Conservation (phyloP, 2,797 vertebrate species). For the Mustela erminea region DNA sequence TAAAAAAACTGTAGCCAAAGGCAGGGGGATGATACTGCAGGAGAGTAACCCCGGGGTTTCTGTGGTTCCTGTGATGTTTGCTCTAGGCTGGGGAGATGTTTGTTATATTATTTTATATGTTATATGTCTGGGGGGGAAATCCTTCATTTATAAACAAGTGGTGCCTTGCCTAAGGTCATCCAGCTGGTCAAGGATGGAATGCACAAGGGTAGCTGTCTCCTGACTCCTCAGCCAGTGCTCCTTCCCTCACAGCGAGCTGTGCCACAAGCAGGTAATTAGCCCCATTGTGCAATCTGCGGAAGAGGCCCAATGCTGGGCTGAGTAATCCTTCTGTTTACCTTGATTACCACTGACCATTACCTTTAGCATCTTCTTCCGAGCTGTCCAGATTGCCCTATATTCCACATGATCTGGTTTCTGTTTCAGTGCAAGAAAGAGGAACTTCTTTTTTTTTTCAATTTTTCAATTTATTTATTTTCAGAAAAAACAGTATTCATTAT, state of each 20-base stretch:
- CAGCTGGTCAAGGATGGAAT: neutral
- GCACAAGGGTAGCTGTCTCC: no score
- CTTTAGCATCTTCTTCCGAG: neutral
- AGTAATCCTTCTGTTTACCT: neutral
- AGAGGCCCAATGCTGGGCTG: neutral
- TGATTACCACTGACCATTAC: neutral
- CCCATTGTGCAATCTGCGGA: neutral
- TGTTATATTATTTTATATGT: neutral
- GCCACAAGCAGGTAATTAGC: neutral
- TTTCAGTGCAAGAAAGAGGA: neutral
- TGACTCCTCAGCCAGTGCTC: neutral
- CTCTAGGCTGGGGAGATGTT: neutral
- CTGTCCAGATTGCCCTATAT: neutral
- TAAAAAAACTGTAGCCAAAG: neutral
- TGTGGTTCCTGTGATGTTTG: neutral
- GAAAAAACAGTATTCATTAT: no score
- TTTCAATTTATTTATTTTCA: no score
- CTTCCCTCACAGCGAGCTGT: neutral
- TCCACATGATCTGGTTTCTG: neutral
- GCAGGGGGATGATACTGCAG: rapidly evolving
- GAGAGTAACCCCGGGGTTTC: neutral
- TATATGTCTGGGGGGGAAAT: neutral
- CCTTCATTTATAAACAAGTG: neutral
- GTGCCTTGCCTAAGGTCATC: neutral
- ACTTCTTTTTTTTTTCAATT: neutral